Evolutionary conservation across 2,888 invertebrate species (phyloP).

Genomic region (Drosophila algonquin): DNA sequence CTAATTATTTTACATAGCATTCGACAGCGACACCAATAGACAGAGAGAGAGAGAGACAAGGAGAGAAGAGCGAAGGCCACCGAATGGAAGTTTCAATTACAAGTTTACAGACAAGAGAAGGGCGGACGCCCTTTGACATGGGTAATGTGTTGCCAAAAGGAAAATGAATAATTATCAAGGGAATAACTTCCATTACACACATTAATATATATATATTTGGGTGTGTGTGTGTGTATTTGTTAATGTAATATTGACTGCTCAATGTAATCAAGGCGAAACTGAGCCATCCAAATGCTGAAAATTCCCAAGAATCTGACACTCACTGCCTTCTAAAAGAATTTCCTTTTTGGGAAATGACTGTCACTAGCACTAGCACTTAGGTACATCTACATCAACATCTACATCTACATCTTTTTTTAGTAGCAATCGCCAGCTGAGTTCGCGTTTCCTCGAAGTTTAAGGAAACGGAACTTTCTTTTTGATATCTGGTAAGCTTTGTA

Average conservation of each 20-base stretch:
- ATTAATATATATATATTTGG: neutral
- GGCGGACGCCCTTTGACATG: constrained; percentile 37
- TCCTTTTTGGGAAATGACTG: neutral
- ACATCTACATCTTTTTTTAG: neutral
- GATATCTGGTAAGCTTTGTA: constrained; percentile 21
- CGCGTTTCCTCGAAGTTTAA: neutral
- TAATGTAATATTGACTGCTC: neutral
- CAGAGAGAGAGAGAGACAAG: neutral
- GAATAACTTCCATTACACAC: constrained; percentile 10
- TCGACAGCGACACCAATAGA: constrained; percentile 17
- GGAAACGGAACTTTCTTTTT: constrained; percentile 6
- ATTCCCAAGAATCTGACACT: constrained; percentile 5
- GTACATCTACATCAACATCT: neutral
- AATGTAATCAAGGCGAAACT: constrained; percentile 16
- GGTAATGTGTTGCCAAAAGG: constrained; percentile 54
- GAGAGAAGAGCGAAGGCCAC: neutral
- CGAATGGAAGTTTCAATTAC: constrained; percentile 61
- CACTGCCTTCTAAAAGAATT: neutral
- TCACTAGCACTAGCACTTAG: neutral
- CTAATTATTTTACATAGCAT: constrained; percentile 72
- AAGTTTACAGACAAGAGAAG: constrained; percentile 46
- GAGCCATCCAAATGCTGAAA: neutral
- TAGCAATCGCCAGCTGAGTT: neutral
- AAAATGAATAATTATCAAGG: constrained; percentile 55
- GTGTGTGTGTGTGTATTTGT: neutral